Evolutionary conservation across 2,888 invertebrate species (phyloP).

Genomic region (Reticulitermes lucifugus): DNA sequence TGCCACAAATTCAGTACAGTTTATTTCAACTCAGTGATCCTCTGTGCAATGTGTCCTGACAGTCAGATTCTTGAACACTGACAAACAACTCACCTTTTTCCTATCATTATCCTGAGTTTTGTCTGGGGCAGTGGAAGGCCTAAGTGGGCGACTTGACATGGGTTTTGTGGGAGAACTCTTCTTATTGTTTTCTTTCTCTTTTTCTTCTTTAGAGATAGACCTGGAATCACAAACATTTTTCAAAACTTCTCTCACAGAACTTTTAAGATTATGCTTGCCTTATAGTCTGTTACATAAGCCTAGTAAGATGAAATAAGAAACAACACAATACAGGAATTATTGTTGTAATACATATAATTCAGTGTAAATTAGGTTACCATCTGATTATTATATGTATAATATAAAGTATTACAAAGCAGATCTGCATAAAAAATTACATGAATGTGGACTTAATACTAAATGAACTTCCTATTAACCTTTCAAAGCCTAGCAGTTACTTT

Average conservation of each 20-base stretch:
- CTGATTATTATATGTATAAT: too few species aligned
- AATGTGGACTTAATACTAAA: too few species aligned
- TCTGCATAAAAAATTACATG: too few species aligned
- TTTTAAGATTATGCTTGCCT: too few species aligned
- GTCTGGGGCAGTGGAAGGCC: conserved; percentile 43
- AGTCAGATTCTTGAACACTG: neutral
- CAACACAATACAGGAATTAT: too few species aligned
- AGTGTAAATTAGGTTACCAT: too few species aligned
- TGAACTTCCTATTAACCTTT: too few species aligned
- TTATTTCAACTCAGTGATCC: neutral
- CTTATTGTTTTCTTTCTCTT: conserved; percentile 86
- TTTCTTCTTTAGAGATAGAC: conserved; percentile 86
- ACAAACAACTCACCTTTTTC: conserved; percentile 63
- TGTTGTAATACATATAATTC: too few species aligned
- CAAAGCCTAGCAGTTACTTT: too few species aligned
- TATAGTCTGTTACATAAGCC: too few species aligned
- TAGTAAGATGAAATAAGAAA: too few species aligned
- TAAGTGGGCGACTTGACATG: conserved; percentile 59
- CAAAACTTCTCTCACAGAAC: neutral
- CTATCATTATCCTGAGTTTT: conserved; percentile 51
- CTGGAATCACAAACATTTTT: conserved; percentile 63
- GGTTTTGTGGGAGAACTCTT: conserved; percentile 80
- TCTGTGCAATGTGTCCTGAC: neutral
- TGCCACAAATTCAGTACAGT: neutral
- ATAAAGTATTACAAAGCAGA: too few species aligned